Evolutionary conservation across 2,888 invertebrate genomes (phyloP), one percentile per base, ranked within the genome.

Genomic region (Clostera curtula): DNA sequence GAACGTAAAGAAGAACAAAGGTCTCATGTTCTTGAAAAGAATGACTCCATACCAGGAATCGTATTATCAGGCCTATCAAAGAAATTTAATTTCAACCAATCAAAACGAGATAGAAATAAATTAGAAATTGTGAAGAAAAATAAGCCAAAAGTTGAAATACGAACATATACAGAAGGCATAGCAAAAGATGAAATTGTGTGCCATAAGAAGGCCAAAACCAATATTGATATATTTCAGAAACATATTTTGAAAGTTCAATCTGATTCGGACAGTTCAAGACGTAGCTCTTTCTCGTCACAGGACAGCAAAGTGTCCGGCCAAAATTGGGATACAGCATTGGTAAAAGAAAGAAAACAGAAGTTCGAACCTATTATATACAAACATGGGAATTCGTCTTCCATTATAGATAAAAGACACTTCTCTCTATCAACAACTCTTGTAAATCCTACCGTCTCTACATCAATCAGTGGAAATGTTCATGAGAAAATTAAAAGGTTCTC

Each of bases 151-250:
- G 60, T 84, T 15, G 76, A 80, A 58, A 79, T 85, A 14, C 70
- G 74, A 40, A 70, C 82, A 0, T 85, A 85, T 29, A 55, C 46
- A 7, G 82, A 75, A 51, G 73, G 67, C n/a, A 59, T 61, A 46
- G 62, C 60, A 0, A 76, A 73, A 49, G 79, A 77, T 10, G 73
- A 79, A 55, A 68, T 66, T 0, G 54, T 84, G 4, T 83, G 77
- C 33, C 70, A 75, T 31, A 74, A 64, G 21, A 80, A 80, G 53
- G 84, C 84, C 1, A 83, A 76, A 49, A 61, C 67, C 1, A 79
- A 77, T 46, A 85, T 85, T 3, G 83, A 84, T 36, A 69, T 83
- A 69, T 85, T 85, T 29, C 84, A 85, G 63, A 82, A 76, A 40
- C 75, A 80, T 31, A 77, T 84, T 35, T 59, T 56, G 32, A 73